Conservation (phyloP, 1,140 invertebrate species). For the Trinorchestia longiramus region DNA sequence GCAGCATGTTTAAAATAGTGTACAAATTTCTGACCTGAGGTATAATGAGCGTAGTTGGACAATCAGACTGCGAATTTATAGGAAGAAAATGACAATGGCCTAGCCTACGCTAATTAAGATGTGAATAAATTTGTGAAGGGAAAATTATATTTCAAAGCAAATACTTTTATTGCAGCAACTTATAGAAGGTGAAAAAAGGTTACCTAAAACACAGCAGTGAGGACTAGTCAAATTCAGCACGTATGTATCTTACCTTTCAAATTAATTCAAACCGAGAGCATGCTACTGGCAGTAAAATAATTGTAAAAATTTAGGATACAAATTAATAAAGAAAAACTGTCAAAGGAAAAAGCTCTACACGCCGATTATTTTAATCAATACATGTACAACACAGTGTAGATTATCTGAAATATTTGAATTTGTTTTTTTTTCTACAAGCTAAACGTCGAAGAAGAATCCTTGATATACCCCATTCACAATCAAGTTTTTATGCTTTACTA, state of each 20-base stretch:
- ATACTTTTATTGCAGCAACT: neutral
- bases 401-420: no score
- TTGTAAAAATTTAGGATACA: no score
- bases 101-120: neutral
- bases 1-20: neutral
- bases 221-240: neutral
- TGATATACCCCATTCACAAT: neutral
- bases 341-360: no score
- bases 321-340: no score
- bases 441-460: neutral
- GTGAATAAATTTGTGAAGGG: neutral
- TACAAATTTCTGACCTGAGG: neutral
- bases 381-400: no score
- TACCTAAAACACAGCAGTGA: neutral
- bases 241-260: no score
- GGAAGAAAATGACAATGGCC: neutral
- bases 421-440: no score
- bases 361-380: no score
- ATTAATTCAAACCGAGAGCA: no score
- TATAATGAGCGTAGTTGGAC: neutral
- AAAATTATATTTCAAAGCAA: neutral
- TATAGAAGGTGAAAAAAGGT: neutral
- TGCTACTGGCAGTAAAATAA: no score
- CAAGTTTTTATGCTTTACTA: neutral
- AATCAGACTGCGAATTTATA: neutral